A percentile compares a stretch with the other conserved stretches of the same genome.
Conservation (phyloP, 2,113 vertebrate genomes). For the Hemichromis elongatus region DNA sequence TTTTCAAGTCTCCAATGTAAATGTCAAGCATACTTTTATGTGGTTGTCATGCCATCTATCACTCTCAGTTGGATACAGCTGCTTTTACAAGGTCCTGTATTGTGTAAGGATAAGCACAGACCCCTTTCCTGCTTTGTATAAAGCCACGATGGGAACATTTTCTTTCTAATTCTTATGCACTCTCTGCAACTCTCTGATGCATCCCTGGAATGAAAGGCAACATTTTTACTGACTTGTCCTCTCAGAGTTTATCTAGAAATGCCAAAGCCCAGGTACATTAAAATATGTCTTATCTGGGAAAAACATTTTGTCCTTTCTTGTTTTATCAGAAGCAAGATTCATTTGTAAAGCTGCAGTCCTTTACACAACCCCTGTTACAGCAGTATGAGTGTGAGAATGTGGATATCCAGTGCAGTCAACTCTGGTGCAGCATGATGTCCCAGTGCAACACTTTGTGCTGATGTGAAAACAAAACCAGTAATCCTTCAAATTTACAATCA, state of each 20-base stretch:
- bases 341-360: not conserved
- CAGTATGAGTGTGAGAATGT: not conserved
- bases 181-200: not conserved
- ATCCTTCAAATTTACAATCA: not conserved
- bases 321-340: not conserved
- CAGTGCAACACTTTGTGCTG: not conserved
- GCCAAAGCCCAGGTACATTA: not conserved
- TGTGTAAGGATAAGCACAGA: not conserved
- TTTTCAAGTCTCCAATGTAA: slow-evolving; percentile 30
- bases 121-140: not conserved
- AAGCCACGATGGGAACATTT: not conserved
- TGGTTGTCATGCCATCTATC: slow-evolving; percentile 17
- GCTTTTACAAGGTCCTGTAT: slow-evolving; percentile 22
- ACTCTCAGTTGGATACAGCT: not conserved
- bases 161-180: not conserved
- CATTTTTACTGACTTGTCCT: not conserved
- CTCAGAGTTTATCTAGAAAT: not conserved
- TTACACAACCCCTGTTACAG: not conserved
- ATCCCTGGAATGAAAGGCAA: not conserved
- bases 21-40: slow-evolving; percentile 33
- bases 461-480: not conserved
- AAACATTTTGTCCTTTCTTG: not conserved
- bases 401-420: not conserved
- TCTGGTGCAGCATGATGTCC: not conserved
- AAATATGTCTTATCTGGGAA: not conserved